Percentiles rank a stretch among this genome's conserved stretches.
Conservation (phyloP, 2,888 invertebrate genomes). For the Ashinkailepas kermadecensis region DNA sequence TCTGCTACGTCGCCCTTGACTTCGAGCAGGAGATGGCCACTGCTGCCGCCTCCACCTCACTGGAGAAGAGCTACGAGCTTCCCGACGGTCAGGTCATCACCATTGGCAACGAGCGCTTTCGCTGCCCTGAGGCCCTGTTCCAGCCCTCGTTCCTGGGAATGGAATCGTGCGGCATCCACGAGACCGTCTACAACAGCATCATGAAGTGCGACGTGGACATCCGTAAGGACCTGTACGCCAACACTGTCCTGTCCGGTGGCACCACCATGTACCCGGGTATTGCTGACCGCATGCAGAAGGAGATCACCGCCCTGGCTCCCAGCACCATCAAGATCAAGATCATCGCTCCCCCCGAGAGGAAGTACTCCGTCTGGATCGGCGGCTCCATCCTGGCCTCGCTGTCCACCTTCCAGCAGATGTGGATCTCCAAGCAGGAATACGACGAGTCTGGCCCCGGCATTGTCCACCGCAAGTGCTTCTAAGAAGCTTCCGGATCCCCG, state of each 20-base stretch:
- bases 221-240: slow-evolving; percentile 39
- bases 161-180: slow-evolving; percentile 52
- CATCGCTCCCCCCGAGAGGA: slow-evolving; percentile 83
- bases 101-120: slow-evolving; percentile 84
- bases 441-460: slow-evolving; percentile 66
- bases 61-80: slow-evolving; percentile 57
- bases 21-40: slow-evolving; percentile 89
- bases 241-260: slow-evolving; percentile 66
- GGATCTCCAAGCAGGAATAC: slow-evolving; percentile 86
- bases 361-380: slow-evolving; percentile 88
- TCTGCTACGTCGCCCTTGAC: slow-evolving; percentile 81
- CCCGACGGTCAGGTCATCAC: slow-evolving; percentile 88
- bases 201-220: slow-evolving; percentile 41
- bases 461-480: slow-evolving; percentile 49
- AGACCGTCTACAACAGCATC: slow-evolving; percentile 55
- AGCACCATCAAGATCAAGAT: slow-evolving; percentile 87
- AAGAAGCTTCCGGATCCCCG: slow-evolving; percentile 32
- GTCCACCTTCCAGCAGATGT: slow-evolving; percentile 86
- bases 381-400: slow-evolving; percentile 80
- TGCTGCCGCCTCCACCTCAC: slow-evolving; percentile 42
- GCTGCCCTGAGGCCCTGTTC: slow-evolving; percentile 69
- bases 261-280: slow-evolving; percentile 93
- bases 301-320: slow-evolving; percentile 64
- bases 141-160: slow-evolving; percentile 67
- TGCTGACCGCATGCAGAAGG: slow-evolving; percentile 83